phyloP scores from a whole-genome alignment of 2,113 vertebrate genomes.

The Gallinago paraguaiae region DNA sequence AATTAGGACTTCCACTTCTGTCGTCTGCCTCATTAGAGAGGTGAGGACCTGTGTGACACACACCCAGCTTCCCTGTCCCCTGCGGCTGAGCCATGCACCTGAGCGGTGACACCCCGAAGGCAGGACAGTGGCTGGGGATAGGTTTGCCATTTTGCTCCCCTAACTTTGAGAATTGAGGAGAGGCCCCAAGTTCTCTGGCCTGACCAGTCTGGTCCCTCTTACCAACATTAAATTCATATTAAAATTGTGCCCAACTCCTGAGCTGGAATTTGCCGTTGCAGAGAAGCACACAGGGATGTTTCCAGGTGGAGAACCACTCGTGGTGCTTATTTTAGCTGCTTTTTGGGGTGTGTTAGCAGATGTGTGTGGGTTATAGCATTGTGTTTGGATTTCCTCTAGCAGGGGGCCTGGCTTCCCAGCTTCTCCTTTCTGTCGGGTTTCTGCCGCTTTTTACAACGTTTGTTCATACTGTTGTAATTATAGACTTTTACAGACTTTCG shows the following conservation, averaged over 20 bases:
- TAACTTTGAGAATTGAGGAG: neutral
- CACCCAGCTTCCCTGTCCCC: neutral
- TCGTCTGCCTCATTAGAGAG: neutral
- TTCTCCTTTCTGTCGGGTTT: neutral
- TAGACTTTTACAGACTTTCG: neutral
- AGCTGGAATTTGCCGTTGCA: neutral
- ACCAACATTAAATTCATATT: neutral
- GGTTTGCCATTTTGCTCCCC: neutral
- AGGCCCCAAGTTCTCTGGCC: neutral
- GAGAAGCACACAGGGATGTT: neutral
- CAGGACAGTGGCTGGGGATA: fast-evolving
- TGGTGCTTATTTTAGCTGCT: neutral
- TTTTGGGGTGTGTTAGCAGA: neutral
- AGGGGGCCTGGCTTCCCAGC: neutral
- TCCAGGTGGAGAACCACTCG: neutral
- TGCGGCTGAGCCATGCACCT: neutral
- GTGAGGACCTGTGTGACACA: neutral
- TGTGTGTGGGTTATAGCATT: neutral
- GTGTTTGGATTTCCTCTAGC: neutral
- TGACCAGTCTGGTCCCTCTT: neutral
- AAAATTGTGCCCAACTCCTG: neutral
- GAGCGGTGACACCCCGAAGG: neutral
- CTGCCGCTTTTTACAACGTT: neutral
- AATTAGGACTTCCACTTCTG: neutral
- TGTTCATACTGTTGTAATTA: neutral